Evolutionary conservation across 2,888 invertebrate genomes (phyloP).

Genomic region (Amiota communis): DNA sequence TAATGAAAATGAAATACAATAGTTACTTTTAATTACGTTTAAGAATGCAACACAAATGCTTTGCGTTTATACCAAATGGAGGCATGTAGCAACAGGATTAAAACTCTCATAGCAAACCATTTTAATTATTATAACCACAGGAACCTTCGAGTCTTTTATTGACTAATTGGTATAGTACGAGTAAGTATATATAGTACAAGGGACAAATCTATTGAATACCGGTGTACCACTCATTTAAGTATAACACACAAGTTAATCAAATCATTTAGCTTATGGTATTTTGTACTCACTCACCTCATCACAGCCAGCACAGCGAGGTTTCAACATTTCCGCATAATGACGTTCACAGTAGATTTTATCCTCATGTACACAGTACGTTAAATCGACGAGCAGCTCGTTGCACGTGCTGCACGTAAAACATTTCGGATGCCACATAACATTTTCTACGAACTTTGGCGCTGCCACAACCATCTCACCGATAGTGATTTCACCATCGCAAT

Average conservation of each 20-base stretch:
- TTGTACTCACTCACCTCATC: constrained; percentile 95
- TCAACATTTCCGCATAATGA: constrained; percentile 96
- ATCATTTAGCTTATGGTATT: no score
- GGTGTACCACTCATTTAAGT: no score
- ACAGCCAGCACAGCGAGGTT: constrained; percentile 96
- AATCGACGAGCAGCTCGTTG: constrained; percentile 93
- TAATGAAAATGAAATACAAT: background rate
- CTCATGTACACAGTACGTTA: constrained; percentile 95
- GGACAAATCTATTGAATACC: no score
- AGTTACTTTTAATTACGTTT: constrained; percentile 2
- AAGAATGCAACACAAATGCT: no score
- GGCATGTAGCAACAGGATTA: no score
- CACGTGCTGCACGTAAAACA: constrained; percentile 94
- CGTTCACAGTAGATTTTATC: constrained; percentile 92
- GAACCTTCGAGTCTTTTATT: no score
- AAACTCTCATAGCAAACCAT: no score
- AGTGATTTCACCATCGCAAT: constrained; percentile 86
- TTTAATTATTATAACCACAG: no score
- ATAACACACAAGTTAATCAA: no score
- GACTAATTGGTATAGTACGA: no score
- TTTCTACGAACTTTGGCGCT: constrained; percentile 86
- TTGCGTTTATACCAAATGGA: no score
- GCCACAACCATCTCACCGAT: constrained; percentile 88
- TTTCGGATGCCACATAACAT: constrained; percentile 89
- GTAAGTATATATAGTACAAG: no score